Base-by-base conservation (phyloP, 2,797 vertebrate genomes). In the Onychomys arenicola region DNA sequence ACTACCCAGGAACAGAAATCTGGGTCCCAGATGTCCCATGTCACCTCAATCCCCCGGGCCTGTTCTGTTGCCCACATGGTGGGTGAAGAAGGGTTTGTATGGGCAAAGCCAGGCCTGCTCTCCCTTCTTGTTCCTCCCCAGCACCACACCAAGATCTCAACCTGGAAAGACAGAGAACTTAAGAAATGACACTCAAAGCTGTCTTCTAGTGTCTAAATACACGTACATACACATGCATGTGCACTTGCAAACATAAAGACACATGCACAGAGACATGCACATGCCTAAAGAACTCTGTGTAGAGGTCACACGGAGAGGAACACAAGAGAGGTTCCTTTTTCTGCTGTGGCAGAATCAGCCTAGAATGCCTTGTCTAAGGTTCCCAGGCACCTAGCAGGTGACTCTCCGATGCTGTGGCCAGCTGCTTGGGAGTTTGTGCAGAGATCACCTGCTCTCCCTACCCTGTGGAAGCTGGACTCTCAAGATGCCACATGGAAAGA, bases 381-480 rank as follows among this genome's bases (percentile, higher is more conserved):
- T 21, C 21, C 46, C 46, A 6, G 19, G 21, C 71, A 27, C 29
- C n/a, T 63, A 63, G 2, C 10, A 4, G 49, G 57, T 1, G 13
- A 40, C 40, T 49, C 3, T 7, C 0, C 10, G 43, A 19, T 19
- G 21, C 46, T 40, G 3, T 21, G 21, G 29, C 17, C 1, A 27
- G 81, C 85, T 32, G 37, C 89, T 2, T 69, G 84, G 16, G 77
- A 76, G 82, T 87, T 91, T 76, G 57, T 49, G 65, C 49, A 59
- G 90, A 27, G 9, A 23, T 71, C 29, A 46, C n/a, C 5, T 9
- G 34, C 81, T 65, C 23, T 37, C 23, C 46, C 65, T 76, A 14
- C 16, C 34, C 11, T 0, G 59, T 49, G 13, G 10, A 40, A 23
- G n/a, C 49, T 61, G 46, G 78, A 52, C 34, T 34, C 46, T 27